Evolutionary conservation across 2,888 invertebrate species (phyloP).

Genomic region (Dysmachus trigonus): DNA sequence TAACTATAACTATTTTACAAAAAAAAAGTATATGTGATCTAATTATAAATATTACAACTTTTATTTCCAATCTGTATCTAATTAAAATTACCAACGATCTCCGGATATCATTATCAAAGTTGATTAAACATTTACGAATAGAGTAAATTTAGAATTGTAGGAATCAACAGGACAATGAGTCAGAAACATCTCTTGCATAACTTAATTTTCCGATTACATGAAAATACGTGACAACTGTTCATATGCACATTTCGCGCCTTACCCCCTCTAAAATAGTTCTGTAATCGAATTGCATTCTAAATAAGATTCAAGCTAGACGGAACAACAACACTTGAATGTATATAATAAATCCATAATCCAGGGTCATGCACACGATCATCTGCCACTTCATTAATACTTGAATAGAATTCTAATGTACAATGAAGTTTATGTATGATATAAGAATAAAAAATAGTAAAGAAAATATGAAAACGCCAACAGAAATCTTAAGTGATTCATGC

Average conservation of each 20-base stretch:
- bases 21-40: no score
- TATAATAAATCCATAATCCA: background rate
- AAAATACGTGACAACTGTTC: background rate
- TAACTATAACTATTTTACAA: no score
- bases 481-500: background rate
- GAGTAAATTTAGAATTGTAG: background rate
- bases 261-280: background rate
- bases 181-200: background rate
- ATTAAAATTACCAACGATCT: no score
- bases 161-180: background rate
- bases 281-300: background rate
- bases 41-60: no score
- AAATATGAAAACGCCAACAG: background rate
- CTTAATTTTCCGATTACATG: background rate
- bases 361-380: background rate
- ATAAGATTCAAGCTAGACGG: background rate
- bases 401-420: background rate
- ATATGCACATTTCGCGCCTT: background rate
- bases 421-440: background rate
- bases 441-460: background rate
- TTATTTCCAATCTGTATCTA: no score
- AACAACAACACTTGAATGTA: background rate
- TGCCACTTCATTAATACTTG: background rate
- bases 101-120: background rate
- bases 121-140: background rate